phyloP scores from a whole-genome alignment of 2,888 invertebrate species.

The Xestia rhomboidea region DNA sequence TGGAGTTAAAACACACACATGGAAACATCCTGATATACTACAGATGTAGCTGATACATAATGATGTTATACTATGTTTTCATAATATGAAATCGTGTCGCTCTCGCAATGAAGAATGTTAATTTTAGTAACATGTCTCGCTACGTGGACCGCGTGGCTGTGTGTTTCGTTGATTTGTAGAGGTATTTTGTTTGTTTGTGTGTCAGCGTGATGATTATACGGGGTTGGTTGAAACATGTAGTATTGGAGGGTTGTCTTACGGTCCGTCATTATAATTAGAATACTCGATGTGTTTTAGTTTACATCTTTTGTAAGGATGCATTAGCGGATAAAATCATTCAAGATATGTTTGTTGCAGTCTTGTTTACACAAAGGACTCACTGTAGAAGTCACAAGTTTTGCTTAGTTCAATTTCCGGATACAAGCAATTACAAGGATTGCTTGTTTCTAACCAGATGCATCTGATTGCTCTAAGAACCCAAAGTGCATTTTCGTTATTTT shows the following conservation, averaged over 20 bases:
- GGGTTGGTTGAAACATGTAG: constrained; percentile 32
- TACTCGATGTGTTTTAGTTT: background rate
- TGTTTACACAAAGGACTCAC: background rate
- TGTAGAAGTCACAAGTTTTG: background rate
- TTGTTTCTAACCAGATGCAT: background rate
- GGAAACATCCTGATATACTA: constrained; percentile 22
- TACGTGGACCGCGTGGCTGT: constrained; percentile 33
- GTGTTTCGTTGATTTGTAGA: constrained; percentile 20
- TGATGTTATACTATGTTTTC: constrained; percentile 72
- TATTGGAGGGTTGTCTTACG: constrained; percentile 8
- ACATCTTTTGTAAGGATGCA: background rate
- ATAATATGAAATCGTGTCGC: constrained; percentile 77
- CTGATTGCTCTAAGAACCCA: background rate
- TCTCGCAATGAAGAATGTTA: constrained; percentile 76
- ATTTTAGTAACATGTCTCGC: constrained; percentile 66
- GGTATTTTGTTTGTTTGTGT: constrained; percentile 19
- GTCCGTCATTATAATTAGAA: background rate
- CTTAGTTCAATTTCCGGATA: background rate
- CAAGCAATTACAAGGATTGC: background rate
- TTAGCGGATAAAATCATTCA: background rate
- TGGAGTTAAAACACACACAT: constrained; percentile 24
- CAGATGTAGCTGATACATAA: constrained; percentile 44
- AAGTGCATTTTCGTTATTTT: background rate
- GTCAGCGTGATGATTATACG: background rate
- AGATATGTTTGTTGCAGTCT: background rate